A percentile compares a stretch with the other conserved stretches of the same genome.
Conservation (phyloP, 2,797 vertebrate species). For the Setipinna tenuifilis region DNA sequence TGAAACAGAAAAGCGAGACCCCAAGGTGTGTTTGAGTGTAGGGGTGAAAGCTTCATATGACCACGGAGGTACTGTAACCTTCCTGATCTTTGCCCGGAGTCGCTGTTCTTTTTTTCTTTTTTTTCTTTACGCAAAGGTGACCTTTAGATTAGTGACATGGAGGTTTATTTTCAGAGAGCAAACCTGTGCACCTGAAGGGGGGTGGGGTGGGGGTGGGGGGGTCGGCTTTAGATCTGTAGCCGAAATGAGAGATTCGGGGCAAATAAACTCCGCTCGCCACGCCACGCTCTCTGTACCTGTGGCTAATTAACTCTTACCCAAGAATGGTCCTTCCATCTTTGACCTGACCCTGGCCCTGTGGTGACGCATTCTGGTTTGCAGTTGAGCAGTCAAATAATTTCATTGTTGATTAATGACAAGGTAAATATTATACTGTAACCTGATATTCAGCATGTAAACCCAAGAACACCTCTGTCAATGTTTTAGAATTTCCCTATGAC, state of each 20-base stretch:
- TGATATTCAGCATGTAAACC: neutral
- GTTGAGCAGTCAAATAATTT: neutral
- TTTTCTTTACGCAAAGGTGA: neutral
- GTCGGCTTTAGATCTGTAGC: neutral
- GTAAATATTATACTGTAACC: neutral
- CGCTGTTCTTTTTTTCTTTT: neutral
- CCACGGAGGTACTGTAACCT: neutral
- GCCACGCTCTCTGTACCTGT: neutral
- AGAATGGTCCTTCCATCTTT: neutral
- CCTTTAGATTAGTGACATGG: neutral
- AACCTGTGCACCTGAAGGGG: neutral
- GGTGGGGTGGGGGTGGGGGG: too few species aligned
- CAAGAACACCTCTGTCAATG: neutral
- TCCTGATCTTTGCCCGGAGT: constrained; percentile 7
- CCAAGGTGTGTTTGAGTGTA: neutral
- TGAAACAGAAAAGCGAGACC: neutral
- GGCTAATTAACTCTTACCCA: neutral
- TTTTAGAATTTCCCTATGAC: neutral
- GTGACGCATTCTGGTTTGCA: neutral
- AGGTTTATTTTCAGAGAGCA: constrained; percentile 11
- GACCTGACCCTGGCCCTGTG: neutral
- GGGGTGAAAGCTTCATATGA: neutral
- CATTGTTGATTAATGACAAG: neutral
- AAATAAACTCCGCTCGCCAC: neutral
- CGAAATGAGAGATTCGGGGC: constrained; percentile 3